Base-by-base conservation (phyloP, 2,797 vertebrate genomes). In the Sylvilagus floridanus region DNA sequence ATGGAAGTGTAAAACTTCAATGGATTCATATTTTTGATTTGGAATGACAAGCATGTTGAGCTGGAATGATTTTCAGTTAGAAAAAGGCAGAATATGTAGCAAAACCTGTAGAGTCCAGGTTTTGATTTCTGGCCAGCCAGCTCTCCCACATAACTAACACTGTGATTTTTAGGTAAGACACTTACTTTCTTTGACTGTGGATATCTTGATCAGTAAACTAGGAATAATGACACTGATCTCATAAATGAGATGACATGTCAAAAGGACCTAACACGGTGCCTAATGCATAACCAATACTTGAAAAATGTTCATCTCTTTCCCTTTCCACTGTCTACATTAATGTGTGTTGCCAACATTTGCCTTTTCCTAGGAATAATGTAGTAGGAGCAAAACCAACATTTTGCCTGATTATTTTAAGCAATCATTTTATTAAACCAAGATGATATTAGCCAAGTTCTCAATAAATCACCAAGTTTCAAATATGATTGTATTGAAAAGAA, bases 201-300 rank as follows among this genome's bases (percentile, higher is more conserved):
- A 9, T 76, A 19, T 91, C 47, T 21, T 94, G 32, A 84, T 95
- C 10, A 88, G 71, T 75, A 92, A 93, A 82, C 73, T 90, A 30
- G 47, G 14, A 87, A 65, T 63, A 79, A 60, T 78, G 50, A 79
- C 75, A 77, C 14, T 73, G 22, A 77, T 42, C 28, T 93, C 1
- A 12, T 35, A 60, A 65, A 30, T 91, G 17, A 88, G 19, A 52
- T 91, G 14, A 79, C 19, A 72, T 62, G 8, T 28, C 14, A 81
- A 86, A 52, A 57, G 69, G 84, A 89, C 16, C 9, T 69, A 88
- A 14, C 3, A 88, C 14, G 62, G 5, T 85, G 35, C 8, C 26
- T 83, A 82, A n/a, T 90, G 12, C 1, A 22, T 85, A 68, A 65
- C 35, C 50, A 72, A 42, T 93, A 69, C 16, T 63, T 90, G 50